These are phyloP conservation scores for Phylloscopus trochilus DNA, from an alignment of 2,113 vertebrate species.

Conservation along the genomic window DNA sequence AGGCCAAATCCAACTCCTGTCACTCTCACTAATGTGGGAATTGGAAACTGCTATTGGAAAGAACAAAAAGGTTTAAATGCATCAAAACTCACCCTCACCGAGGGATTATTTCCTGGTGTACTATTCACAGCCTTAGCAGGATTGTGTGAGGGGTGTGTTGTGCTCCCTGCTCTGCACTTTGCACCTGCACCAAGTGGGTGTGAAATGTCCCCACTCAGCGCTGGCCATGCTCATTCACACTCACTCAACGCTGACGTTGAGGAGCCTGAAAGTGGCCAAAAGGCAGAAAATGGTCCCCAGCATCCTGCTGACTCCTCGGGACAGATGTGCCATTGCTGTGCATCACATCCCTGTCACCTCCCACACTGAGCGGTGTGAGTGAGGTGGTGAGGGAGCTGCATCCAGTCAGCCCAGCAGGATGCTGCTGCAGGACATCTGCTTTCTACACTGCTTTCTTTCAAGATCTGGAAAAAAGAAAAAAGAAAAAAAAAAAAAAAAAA, in stretches of 20 bases:
- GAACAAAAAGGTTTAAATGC: background rate
- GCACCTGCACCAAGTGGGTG: background rate
- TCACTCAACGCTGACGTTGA: background rate
- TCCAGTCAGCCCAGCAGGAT: background rate
- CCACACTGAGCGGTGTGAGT: accelerated
- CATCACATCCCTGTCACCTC: background rate
- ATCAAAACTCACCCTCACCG: background rate
- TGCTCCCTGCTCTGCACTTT: background rate
- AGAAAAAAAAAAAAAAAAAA: no score
- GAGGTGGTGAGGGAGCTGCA: background rate
- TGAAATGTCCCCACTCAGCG: background rate
- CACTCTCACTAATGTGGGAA: background rate
- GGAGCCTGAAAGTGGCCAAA: background rate
- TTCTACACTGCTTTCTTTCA: background rate
- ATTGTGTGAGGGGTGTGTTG: background rate
- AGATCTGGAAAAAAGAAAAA: background rate
- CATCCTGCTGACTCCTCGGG: background rate
- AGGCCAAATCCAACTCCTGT: background rate
- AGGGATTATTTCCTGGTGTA: background rate
- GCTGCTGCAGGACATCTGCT: background rate
- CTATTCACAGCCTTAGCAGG: background rate
- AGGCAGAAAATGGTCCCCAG: background rate
- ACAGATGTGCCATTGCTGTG: background rate
- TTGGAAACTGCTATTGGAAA: background rate
- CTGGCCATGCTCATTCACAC: background rate